A percentile compares a stretch with the other conserved stretches of the same genome.
Evolutionary conservation across 2,888 invertebrate genomes (phyloP).

Genomic region (Diadegma fenestrale): DNA sequence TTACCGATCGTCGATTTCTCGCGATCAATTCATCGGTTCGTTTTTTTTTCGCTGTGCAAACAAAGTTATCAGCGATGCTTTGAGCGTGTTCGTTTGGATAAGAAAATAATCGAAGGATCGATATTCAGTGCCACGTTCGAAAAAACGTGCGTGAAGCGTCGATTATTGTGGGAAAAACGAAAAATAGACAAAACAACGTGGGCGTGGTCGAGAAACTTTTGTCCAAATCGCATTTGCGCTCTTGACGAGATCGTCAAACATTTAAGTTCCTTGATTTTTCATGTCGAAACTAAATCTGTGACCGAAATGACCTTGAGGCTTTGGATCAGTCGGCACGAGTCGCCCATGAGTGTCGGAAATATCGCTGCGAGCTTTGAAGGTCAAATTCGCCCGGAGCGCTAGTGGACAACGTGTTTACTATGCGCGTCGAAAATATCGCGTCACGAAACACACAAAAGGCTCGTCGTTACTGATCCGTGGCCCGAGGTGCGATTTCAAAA

Average conservation of each 20-base stretch:
- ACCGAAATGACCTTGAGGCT: not conserved
- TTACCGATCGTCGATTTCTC: slow-evolving; percentile 17
- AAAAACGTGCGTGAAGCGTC: not conserved
- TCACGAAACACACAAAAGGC: no score
- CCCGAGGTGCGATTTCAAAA: not conserved
- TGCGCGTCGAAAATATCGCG: no score
- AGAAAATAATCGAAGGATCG: not conserved
- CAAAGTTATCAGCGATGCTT: not conserved
- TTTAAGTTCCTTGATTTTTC: not conserved
- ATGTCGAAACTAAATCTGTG: not conserved
- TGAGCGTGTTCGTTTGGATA: not conserved
- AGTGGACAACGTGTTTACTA: no score
- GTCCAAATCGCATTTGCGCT: not conserved
- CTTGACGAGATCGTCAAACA: not conserved
- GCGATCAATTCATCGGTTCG: slow-evolving; percentile 1
- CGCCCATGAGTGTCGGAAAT: no score
- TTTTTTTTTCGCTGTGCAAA: slow-evolving; percentile 7
- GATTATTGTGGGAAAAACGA: not conserved
- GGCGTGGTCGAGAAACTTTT: not conserved
- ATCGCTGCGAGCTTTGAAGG: no score
- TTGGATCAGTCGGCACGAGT: no score
- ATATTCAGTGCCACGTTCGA: not conserved
- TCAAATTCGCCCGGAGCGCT: no score
- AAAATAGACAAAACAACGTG: not conserved
- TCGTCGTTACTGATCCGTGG: no score